Evolutionary conservation across 2,888 invertebrate species (phyloP), one percentile per base, ranked within the genome.

Genomic region (Malachius bipustulatus): DNA sequence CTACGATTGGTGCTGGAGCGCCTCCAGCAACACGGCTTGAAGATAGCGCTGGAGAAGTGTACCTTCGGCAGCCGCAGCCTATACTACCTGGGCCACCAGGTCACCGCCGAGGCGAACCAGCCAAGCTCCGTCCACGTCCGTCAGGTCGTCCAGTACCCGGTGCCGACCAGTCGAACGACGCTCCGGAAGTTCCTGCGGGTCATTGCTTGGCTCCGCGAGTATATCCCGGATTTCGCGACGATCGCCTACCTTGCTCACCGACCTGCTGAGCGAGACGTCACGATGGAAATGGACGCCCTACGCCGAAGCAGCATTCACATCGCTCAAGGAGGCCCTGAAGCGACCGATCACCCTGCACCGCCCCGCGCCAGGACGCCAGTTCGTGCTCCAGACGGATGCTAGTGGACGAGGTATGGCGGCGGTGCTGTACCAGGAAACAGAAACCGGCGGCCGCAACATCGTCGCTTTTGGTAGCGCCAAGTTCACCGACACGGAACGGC

Each of bases 121-220:
- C 47, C 48, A 1, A 36, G 30, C 8, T n/a, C 16, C 11, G 15
- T 26, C 8, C 45, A 42, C 24, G 10, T 44, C 3, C 26, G 35
- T n/a, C 34, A 36, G 13, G 30, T 44, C 9, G 3, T 11, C 9
- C 9, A 33, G 8, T 19, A 30, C n/a, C 12, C 27, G 12, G 4
- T 28, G 1, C 43, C 46, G 2, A 36, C 6, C 16, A 42, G 3
- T 10, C 29, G 35, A 8, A 34, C 30, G 16, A 37, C 44, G 26
- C 32, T 50, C 1, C 33, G 38, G 10, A 16, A 24, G 4, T 50
- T 51, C 28, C 32, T 52, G 6, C 51, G 51, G 0, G 28, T 42
- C 2, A 35, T 42, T 6, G 42, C 44, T n/a, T 53, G 51, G 44
- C 36, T 49, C 2, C 37, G 48, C 1, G 47, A 47, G n/a, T n/a